A percentile compares a stretch with the other conserved stretches of the same genome.
phyloP scores from a whole-genome alignment of 2,113 vertebrate genomes.

The Tauraco erythrolophus region DNA sequence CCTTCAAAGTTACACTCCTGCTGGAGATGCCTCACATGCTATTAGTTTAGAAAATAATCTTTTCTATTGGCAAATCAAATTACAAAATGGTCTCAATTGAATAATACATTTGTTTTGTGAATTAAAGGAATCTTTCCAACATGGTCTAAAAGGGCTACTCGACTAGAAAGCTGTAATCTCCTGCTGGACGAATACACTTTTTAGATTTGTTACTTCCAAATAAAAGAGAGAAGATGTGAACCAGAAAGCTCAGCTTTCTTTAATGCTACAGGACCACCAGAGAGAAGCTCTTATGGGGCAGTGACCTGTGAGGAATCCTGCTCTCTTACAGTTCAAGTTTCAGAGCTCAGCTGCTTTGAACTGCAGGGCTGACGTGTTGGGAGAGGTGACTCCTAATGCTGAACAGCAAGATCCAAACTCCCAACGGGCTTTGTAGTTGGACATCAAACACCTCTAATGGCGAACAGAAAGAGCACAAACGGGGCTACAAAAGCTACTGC shows the following conservation, averaged over 20 bases:
- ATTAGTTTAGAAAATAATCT: neutral
- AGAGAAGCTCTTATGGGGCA: neutral
- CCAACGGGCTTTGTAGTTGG: neutral
- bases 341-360: neutral
- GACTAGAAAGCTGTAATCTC: neutral
- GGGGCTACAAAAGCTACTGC: neutral
- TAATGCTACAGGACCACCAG: neutral
- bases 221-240: neutral
- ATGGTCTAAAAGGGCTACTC: neutral
- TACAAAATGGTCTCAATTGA: neutral
- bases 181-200: neutral
- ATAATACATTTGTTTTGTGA: neutral
- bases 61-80: neutral
- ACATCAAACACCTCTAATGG: neutral
- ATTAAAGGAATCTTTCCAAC: neutral
- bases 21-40: neutral
- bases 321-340: neutral
- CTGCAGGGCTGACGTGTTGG: neutral
- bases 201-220: neutral
- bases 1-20: neutral
- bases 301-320: neutral
- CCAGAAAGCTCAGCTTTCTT: neutral
- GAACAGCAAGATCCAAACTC: neutral
- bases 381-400: neutral
- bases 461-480: neutral